Evolutionary conservation across 2,888 invertebrate species (phyloP).

Genomic region (Sceliomorpha sp.): DNA sequence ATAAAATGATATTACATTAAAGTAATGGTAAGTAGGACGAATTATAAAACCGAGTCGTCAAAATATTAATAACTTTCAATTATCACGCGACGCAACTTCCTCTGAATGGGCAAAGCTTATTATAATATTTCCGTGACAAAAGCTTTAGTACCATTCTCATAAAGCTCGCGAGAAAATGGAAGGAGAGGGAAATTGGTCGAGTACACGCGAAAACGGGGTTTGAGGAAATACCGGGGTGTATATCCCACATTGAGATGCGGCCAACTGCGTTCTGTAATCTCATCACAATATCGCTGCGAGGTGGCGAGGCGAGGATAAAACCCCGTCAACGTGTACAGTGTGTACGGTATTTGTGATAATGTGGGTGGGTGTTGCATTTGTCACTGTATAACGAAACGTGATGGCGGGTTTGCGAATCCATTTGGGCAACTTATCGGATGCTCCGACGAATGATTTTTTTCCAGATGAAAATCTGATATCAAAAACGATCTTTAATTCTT

Average conservation of each 20-base stretch:
- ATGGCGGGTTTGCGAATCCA: constrained; percentile 48
- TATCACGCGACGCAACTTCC: constrained; percentile 50
- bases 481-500: too few relatives aligned
- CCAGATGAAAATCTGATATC: too few relatives aligned
- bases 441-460: constrained; percentile 13
- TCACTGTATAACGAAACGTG: constrained; percentile 54
- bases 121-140: constrained; percentile 52
- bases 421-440: constrained; percentile 41
- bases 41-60: constrained; percentile 52
- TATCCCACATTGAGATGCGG: constrained; percentile 82
- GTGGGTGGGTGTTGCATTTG: constrained; percentile 57
- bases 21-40: constrained; percentile 38
- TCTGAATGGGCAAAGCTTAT: constrained; percentile 54
- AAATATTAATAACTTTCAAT: constrained; percentile 55
- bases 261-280: constrained; percentile 87
- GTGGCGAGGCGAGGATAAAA: constrained; percentile 77
- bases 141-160: constrained; percentile 36
- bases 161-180: constrained; percentile 32
- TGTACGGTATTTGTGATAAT: constrained; percentile 40
- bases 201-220: constrained; percentile 50
- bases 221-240: constrained; percentile 56
- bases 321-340: constrained; percentile 55
- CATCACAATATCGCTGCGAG: constrained; percentile 83
- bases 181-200: constrained; percentile 49
- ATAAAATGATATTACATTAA: constrained; percentile 29